phyloP scores from a whole-genome alignment of 2,113 vertebrate genomes.

The Pyrgilauda ruficollis region DNA sequence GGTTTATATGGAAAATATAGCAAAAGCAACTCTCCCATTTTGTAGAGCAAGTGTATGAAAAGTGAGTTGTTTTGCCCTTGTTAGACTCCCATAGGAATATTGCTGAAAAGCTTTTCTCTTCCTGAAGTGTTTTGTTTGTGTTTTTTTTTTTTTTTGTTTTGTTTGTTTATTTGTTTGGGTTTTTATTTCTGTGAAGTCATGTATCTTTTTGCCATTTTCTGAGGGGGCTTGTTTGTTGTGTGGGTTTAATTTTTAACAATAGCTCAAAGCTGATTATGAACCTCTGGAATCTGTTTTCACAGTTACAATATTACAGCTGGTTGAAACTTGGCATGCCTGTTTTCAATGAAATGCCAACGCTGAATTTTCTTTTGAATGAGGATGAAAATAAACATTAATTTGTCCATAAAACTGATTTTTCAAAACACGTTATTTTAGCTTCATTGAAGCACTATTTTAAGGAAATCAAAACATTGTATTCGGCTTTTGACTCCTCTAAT shows the following conservation, averaged over 20 bases:
- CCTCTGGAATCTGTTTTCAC: slow-evolving; percentile 35
- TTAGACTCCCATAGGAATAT: not conserved
- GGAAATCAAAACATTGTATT: slow-evolving; percentile 41
- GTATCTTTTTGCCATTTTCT: not conserved
- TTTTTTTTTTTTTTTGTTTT: not conserved
- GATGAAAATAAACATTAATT: slow-evolving; percentile 51
- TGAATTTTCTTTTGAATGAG: slow-evolving; percentile 31
- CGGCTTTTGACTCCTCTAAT: not conserved
- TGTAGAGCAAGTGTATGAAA: not conserved
- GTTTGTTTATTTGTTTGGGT: not conserved
- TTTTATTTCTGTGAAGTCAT: not conserved
- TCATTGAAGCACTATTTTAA: slow-evolving; percentile 24
- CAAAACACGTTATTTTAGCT: not conserved
- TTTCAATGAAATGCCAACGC: slow-evolving; percentile 16
- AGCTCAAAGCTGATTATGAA: not conserved
- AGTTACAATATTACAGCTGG: slow-evolving; percentile 31
- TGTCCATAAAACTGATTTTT: slow-evolving; percentile 25
- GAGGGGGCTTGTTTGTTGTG: fast-evolving
- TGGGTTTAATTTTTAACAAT: not conserved
- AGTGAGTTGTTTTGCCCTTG: not conserved
- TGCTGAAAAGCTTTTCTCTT: not conserved
- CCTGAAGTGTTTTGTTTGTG: not conserved
- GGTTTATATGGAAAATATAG: not conserved
- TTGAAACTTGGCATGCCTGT: slow-evolving; percentile 41
- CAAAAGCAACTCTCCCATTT: not conserved